Conservation (phyloP, 2,113 vertebrate species). For the Prolemur simus region DNA sequence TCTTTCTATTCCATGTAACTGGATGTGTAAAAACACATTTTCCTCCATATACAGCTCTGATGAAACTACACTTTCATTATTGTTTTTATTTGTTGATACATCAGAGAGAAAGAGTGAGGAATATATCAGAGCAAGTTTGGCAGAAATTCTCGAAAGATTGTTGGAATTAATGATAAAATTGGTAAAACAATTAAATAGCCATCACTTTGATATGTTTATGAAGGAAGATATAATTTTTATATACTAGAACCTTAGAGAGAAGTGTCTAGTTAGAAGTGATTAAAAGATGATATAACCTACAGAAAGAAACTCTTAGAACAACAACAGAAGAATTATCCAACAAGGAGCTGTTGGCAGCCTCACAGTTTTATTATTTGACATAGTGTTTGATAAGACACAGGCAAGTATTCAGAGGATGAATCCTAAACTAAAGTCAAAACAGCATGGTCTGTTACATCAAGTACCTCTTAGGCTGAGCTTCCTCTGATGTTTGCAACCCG, state of each 20-base stretch:
- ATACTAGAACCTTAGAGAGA: neutral
- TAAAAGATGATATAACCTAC: neutral
- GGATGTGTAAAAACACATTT: neutral
- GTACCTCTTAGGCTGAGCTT: neutral
- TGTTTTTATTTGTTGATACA: neutral
- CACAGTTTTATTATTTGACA: neutral
- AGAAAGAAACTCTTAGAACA: neutral
- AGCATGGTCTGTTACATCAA: neutral
- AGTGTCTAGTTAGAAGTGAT: neutral
- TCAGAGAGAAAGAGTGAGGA: neutral
- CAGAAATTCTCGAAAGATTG: neutral
- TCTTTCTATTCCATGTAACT: neutral
- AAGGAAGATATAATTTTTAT: neutral
- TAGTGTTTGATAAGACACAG: neutral
- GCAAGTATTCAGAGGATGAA: neutral
- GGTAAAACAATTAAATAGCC: neutral
- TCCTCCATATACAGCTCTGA: neutral
- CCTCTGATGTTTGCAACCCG: neutral
- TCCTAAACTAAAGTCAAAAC: neutral
- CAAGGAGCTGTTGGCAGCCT: neutral
- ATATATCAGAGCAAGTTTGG: neutral
- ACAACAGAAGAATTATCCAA: neutral
- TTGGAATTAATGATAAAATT: neutral
- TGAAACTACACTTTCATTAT: neutral
- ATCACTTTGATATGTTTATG: neutral